A percentile compares a stretch with the other conserved stretches of the same genome.
phyloP scores from a whole-genome alignment of 2,888 invertebrate species.

The Oconnorella tubifera region DNA sequence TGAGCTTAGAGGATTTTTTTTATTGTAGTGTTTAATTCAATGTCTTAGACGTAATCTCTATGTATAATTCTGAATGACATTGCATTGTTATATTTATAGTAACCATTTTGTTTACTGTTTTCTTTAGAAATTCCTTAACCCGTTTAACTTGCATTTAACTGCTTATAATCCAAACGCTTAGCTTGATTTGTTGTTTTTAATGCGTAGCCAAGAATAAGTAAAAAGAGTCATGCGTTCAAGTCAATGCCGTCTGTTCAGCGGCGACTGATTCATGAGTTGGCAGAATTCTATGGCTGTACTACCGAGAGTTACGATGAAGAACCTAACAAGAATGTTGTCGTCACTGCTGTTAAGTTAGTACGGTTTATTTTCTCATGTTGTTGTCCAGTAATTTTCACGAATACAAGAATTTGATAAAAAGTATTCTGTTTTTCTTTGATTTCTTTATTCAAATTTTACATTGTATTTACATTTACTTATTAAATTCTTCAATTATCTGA shows the following conservation, averaged over 20 bases:
- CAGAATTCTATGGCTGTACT: conserved; percentile 89
- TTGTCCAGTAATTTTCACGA: background rate
- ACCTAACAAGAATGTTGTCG: conserved; percentile 82
- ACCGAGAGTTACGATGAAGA: conserved; percentile 92
- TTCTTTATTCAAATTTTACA: background rate
- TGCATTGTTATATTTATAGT: too few species aligned
- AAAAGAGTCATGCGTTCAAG: conserved; percentile 75
- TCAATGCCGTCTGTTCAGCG: conserved; percentile 90
- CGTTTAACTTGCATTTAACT: too few species aligned
- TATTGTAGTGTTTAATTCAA: too few species aligned
- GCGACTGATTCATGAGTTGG: conserved; percentile 87
- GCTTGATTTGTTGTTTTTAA: background rate
- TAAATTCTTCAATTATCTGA: too few species aligned
- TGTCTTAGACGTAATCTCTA: too few species aligned
- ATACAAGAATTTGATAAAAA: background rate
- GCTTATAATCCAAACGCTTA: too few species aligned
- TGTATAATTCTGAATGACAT: too few species aligned
- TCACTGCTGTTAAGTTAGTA: conserved; percentile 55
- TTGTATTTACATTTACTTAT: too few species aligned
- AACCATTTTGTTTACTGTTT: too few species aligned
- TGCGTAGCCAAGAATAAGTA: conserved; percentile 6
- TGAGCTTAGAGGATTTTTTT: too few species aligned
- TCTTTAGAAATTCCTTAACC: too few species aligned
- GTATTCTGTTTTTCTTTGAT: background rate
- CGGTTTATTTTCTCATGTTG: too few species aligned